Evolutionary conservation across 2,113 vertebrate species (phyloP).

Genomic region (Myrmecophaga tridactyla): DNA sequence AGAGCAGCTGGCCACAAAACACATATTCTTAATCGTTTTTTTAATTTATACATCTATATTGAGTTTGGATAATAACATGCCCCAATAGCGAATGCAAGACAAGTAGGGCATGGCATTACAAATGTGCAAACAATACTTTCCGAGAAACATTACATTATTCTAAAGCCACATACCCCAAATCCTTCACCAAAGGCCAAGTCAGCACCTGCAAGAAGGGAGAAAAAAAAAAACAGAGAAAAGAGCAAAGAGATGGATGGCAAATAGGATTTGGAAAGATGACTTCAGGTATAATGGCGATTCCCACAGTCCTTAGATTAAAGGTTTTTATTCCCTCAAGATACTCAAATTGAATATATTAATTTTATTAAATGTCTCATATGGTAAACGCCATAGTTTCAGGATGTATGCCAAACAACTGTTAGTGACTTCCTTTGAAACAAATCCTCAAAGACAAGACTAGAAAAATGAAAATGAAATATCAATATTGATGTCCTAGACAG

Average conservation of each 20-base stretch:
- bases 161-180: neutral
- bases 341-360: neutral
- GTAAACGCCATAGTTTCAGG: neutral
- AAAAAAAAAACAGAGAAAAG: neutral
- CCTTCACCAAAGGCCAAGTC: neutral
- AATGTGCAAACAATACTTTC: neutral
- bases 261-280: neutral
- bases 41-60: neutral
- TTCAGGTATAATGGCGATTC: neutral
- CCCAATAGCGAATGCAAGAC: neutral
- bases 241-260: no score
- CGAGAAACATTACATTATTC: neutral
- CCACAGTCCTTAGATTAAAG: neutral
- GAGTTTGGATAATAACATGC: neutral
- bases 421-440: slow-evolving; percentile 11
- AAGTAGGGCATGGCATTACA: neutral
- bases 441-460: neutral
- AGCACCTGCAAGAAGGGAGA: neutral
- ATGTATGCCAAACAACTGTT: neutral
- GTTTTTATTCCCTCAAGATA: neutral
- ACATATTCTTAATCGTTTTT: neutral
- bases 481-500: neutral
- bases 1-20: slow-evolving; percentile 51
- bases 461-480: neutral
- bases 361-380: neutral